Evolutionary conservation across 2,888 invertebrate genomes (phyloP).

Genomic region (Hipparchia sbordonii): DNA sequence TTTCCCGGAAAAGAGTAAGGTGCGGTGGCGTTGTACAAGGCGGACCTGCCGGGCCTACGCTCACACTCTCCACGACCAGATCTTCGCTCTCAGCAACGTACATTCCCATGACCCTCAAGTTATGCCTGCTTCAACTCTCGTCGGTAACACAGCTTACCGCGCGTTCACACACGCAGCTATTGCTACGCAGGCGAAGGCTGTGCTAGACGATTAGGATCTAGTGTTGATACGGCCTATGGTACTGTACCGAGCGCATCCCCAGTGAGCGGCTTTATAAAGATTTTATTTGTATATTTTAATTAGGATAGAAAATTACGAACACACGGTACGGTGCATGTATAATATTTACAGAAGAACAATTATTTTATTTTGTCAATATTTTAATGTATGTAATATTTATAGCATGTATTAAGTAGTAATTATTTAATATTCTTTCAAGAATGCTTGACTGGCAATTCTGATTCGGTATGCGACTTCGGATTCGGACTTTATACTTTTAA

Average conservation of each 20-base stretch:
- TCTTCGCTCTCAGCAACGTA: constrained; percentile 77
- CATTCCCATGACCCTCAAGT: constrained; percentile 75
- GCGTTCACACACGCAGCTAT: constrained; percentile 49
- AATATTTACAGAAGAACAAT: not conserved
- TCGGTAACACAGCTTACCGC: constrained; percentile 43
- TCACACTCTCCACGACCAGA: constrained; percentile 76
- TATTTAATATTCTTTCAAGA: too few species aligned
- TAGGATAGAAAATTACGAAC: not conserved
- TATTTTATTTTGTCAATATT: not conserved
- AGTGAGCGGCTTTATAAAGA: not conserved
- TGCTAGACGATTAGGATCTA: constrained; percentile 61
- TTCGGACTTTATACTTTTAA: too few species aligned
- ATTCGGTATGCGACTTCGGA: too few species aligned
- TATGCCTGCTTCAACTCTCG: constrained; percentile 45
- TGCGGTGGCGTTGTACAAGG: constrained; percentile 79
- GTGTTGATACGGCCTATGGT: not conserved
- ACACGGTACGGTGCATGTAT: too few species aligned
- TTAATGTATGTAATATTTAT: too few species aligned
- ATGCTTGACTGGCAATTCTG: too few species aligned
- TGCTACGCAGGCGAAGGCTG: constrained; percentile 61
- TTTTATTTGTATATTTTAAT: not conserved
- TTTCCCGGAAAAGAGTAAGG: constrained; percentile 79
- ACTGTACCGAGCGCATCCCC: not conserved
- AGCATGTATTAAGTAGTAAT: too few species aligned
- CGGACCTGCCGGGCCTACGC: constrained; percentile 79